Evolutionary conservation across 2,113 vertebrate species (phyloP).

Genomic region (Tachycineta bicolor): DNA sequence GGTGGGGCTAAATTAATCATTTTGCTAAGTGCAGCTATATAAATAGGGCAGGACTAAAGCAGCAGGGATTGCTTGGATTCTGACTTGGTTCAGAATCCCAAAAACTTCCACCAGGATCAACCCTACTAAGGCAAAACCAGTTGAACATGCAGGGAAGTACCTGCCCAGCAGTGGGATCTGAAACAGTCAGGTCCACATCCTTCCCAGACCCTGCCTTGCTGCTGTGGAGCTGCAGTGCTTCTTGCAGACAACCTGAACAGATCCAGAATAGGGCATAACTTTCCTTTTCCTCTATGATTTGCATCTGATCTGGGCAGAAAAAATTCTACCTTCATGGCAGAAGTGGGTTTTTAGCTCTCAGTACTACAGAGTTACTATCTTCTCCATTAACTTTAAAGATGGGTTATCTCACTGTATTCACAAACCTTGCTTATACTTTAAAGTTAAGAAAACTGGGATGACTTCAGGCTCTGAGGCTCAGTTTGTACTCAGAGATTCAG

Average conservation of each 20-base stretch:
- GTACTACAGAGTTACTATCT: neutral
- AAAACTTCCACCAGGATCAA: neutral
- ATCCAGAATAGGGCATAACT: neutral
- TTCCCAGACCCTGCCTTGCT: neutral
- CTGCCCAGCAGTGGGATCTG: neutral
- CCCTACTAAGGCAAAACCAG: neutral
- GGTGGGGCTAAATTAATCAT: neutral
- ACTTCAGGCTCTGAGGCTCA: neutral
- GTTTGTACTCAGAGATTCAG: neutral
- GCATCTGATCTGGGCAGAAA: neutral
- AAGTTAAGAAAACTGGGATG: neutral
- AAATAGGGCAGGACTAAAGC: neutral
- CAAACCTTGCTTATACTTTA: neutral
- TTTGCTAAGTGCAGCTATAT: neutral
- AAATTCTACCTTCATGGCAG: neutral
- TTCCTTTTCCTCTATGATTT: neutral
- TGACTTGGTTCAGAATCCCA: neutral
- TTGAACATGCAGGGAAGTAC: rapidly evolving
- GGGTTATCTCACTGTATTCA: neutral
- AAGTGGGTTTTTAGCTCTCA: neutral
- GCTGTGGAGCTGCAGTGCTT: neutral
- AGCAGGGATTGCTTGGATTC: neutral
- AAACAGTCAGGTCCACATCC: rapidly evolving
- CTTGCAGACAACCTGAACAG: neutral
- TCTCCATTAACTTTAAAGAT: neutral